These are phyloP conservation scores for Choristoneura fumiferana DNA, from an alignment of 1,140 invertebrate species.

Conservation along the genomic window DNA sequence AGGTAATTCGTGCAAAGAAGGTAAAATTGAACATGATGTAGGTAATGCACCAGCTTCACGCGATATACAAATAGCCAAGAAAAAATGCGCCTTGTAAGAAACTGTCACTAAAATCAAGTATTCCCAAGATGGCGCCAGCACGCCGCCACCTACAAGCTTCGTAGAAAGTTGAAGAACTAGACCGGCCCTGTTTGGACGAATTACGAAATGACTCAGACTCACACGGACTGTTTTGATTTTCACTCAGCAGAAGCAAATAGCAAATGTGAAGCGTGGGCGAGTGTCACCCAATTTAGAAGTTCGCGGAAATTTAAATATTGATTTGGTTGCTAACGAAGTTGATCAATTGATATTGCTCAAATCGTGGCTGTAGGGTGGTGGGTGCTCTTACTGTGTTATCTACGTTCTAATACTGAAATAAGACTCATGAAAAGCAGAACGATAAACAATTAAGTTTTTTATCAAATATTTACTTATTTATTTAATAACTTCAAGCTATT, in stretches of 20 bases:
- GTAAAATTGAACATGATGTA: no score
- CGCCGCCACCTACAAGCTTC: conserved; percentile 43
- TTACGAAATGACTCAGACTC: conserved; percentile 53
- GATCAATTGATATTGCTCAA: background rate
- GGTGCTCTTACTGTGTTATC: no score
- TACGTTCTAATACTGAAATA: no score
- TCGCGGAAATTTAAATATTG: background rate
- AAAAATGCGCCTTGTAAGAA: no score
- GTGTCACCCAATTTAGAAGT: conserved; percentile 17
- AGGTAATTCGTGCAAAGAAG: no score
- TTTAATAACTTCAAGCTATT: no score
- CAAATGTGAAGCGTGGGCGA: conserved; percentile 7
- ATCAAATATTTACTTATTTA: no score
- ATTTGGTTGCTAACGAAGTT: background rate
- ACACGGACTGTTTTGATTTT: conserved; percentile 52
- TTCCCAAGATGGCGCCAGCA: conserved; percentile 40
- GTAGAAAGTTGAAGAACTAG: conserved; percentile 74
- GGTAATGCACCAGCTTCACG: no score
- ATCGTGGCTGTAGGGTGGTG: no score
- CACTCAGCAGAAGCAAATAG: conserved; percentile 29
- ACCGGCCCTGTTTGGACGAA: conserved; percentile 52
- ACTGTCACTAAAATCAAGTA: conserved; percentile 29
- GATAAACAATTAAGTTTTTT: no score
- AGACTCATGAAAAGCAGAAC: no score
- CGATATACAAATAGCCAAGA: no score